A percentile compares a stretch with the other conserved stretches of the same genome.
Evolutionary conservation across 2,797 vertebrate species (phyloP).

Genomic region (Limnodromus scolopaceus): DNA sequence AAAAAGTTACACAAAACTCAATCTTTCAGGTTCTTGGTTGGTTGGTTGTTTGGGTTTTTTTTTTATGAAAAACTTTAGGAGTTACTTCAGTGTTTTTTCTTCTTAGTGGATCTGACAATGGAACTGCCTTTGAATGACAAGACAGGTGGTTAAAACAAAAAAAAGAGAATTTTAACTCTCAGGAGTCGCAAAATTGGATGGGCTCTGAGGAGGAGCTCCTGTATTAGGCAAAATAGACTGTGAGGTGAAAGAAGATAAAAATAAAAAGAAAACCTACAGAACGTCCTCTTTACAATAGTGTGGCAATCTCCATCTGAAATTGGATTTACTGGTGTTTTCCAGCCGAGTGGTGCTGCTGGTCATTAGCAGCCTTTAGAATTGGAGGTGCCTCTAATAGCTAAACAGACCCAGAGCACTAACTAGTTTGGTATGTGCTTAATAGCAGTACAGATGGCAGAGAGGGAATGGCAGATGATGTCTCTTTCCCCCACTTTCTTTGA

Average conservation of each 20-base stretch:
- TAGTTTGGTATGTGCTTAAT: neutral
- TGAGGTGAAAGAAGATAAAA: neutral
- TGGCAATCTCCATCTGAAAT: neutral
- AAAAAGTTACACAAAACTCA: neutral
- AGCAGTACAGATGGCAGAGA: neutral
- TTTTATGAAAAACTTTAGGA: neutral
- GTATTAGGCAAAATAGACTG: neutral
- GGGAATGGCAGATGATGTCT: neutral
- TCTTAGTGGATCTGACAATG: neutral
- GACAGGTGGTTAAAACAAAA: neutral
- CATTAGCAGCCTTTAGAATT: neutral
- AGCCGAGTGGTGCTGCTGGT: neutral
- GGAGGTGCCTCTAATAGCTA: neutral
- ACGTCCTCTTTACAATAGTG: fast-evolving
- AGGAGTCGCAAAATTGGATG: neutral
- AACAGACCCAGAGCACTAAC: neutral
- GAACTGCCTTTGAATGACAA: neutral
- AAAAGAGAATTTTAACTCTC: neutral
- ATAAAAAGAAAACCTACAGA: too few species aligned
- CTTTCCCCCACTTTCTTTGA: neutral
- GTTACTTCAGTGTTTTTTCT: neutral
- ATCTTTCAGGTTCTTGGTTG: neutral
- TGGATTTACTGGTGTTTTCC: neutral
- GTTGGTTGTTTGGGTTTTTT: too few species aligned
- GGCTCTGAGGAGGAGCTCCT: neutral